Evolutionary conservation across 2,113 vertebrate genomes (phyloP), one percentile per base, ranked within the genome.

Genomic region (Odobenus rosmarus): DNA sequence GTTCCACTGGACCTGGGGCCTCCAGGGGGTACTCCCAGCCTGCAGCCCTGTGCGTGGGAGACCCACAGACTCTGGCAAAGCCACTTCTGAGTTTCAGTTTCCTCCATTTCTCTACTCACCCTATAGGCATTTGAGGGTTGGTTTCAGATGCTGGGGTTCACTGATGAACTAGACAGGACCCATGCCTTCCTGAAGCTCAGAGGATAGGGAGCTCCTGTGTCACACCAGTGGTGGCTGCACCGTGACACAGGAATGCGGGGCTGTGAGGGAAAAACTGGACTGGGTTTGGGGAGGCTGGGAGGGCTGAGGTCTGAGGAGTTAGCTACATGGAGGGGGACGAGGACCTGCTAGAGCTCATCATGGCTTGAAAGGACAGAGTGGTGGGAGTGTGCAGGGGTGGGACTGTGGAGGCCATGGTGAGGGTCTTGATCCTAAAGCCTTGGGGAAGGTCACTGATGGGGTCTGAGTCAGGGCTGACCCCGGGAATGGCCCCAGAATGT

Each of bases 311-410:
- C 59, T 72, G 76, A 62, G 74, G 39, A 87, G 39, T n/a, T 33
- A 42, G 62, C 57, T 57, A 19, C 4, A 16, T 3, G 10, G 64
- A 88, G 83, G 42, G 39, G 36, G 39, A 76, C 1, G 1, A 36
- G 26, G 18, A 55, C 46, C 23, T 10, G 28, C 7, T 64, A 26
- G 42, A 49, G 42, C 42, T 7, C 0, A 0, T 18, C 46, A 62
- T 10, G 36, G 71, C 42, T 76, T 72, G 53, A 51, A 64, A 7
- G 39, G 46, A 49, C 9, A 15, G 49, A 7, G 13, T 53, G 80
- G 42, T 1, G 2, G 26, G 39, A 18, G 51, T 0, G 1, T 36
- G 42, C 3, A 33, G 0, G 33, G 69, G n/a, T 0, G 0, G n/a
- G 33, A 49, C 51, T 36, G n/a, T 7, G 23, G 82, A 31, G 3